Conservation (phyloP, 1,140 invertebrate genomes). For the Lepidurus arcticus region DNA sequence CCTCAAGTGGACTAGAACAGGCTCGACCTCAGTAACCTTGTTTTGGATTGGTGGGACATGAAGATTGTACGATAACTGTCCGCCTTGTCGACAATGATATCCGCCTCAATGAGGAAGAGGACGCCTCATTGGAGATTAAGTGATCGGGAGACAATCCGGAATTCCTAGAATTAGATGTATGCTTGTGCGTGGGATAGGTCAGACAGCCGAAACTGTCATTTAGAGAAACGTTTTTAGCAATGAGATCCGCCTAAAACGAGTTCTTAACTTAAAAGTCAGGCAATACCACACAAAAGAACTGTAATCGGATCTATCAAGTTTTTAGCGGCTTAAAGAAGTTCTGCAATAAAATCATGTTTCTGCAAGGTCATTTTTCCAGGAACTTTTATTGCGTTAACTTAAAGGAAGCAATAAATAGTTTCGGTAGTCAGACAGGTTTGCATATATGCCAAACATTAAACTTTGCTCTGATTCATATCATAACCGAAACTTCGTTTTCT, state of each 20-base stretch:
- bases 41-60: background rate
- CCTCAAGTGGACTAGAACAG: background rate
- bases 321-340: too few species aligned
- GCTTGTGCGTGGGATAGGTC: background rate
- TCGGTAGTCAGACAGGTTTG: too few species aligned
- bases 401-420: background rate
- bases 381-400: background rate
- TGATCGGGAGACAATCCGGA: slow-evolving; percentile 3
- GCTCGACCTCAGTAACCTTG: background rate
- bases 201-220: background rate
- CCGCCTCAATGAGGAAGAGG: background rate
- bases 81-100: background rate
- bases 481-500: slow-evolving; percentile 37
- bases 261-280: background rate
- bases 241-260: background rate
- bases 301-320: too few species aligned
- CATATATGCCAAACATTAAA: background rate
- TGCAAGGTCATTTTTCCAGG: background rate
- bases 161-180: background rate
- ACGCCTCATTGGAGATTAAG: background rate
- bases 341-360: too few species aligned
- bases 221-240: background rate
- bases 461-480: background rate
- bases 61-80: background rate
- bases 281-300: background rate